A percentile compares a stretch with the other conserved stretches of the same genome.
Conservation (phyloP, 2,888 invertebrate genomes). For the Eilema griseolum region DNA sequence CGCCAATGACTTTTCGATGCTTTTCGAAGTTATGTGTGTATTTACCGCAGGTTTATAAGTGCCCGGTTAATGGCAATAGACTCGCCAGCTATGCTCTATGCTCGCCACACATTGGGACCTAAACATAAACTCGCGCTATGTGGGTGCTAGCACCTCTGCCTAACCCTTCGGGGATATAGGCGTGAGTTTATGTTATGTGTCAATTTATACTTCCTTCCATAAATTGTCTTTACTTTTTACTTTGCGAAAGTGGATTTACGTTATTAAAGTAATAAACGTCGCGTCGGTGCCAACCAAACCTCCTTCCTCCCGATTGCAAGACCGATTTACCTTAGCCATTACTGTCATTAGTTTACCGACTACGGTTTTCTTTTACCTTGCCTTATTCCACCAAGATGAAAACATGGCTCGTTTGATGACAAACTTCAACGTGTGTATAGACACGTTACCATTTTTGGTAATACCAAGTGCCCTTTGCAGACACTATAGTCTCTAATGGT, state of each 20-base stretch:
- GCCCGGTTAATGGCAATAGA: no score
- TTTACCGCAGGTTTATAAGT: no score
- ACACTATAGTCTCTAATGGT: neutral
- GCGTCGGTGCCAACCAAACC: neutral
- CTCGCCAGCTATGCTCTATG: no score
- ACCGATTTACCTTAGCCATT: neutral
- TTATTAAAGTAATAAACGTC: slow-evolving; percentile 2
- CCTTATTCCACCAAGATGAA: neutral
- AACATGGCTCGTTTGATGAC: neutral
- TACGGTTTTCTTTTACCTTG: neutral
- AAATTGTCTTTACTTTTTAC: neutral
- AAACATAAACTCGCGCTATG: no score
- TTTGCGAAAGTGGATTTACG: neutral
- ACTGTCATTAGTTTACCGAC: neutral
- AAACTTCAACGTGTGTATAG: neutral
- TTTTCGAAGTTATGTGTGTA: no score
- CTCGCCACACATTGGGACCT: no score
- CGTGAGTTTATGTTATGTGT: no score
- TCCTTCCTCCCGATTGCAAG: neutral
- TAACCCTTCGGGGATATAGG: no score
- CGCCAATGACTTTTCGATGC: no score
- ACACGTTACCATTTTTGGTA: neutral
- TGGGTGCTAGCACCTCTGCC: no score
- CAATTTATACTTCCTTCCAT: neutral
- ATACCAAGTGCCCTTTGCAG: neutral